These are phyloP conservation scores for Arctia plantaginis DNA, from an alignment of 2,888 invertebrate genomes.

Conservation along the genomic window DNA sequence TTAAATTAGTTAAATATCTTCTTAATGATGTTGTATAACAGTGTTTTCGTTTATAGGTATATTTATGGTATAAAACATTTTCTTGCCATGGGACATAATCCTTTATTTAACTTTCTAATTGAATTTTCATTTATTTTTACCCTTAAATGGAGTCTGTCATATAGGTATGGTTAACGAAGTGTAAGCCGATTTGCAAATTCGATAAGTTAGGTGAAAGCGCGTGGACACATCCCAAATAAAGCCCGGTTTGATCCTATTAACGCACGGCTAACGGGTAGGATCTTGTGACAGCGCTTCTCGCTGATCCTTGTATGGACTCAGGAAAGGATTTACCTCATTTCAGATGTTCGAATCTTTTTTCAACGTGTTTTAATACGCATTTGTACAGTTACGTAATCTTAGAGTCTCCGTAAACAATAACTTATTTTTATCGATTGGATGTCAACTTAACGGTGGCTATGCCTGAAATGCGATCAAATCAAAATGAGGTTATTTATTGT, in stretches of 20 bases:
- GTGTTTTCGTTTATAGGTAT: too few species aligned
- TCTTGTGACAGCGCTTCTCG: constrained; percentile 74
- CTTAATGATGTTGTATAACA: background rate
- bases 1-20: background rate
- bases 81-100: background rate
- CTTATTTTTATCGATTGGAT: constrained; percentile 63
- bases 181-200: constrained; percentile 86
- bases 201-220: constrained; percentile 85
- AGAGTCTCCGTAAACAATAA: constrained; percentile 59
- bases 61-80: background rate
- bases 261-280: constrained; percentile 81
- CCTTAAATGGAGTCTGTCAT: constrained; percentile 29
- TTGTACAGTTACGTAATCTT: constrained; percentile 36
- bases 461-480: constrained; percentile 53
- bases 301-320: constrained; percentile 71
- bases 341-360: constrained; percentile 57
- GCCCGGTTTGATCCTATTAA: constrained; percentile 85
- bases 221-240: constrained; percentile 83
- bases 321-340: constrained; percentile 61
- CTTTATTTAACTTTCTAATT: background rate
- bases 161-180: constrained; percentile 76
- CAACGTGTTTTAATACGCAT: constrained; percentile 37
- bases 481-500: constrained; percentile 63
- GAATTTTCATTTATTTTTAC: constrained; percentile 9
- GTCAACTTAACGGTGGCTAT: constrained; percentile 47